Percentiles rank a stretch among this genome's conserved stretches.
These are phyloP conservation scores for Psittacara wagleri DNA, from an alignment of 2,113 vertebrate species.

Conservation along the genomic window DNA sequence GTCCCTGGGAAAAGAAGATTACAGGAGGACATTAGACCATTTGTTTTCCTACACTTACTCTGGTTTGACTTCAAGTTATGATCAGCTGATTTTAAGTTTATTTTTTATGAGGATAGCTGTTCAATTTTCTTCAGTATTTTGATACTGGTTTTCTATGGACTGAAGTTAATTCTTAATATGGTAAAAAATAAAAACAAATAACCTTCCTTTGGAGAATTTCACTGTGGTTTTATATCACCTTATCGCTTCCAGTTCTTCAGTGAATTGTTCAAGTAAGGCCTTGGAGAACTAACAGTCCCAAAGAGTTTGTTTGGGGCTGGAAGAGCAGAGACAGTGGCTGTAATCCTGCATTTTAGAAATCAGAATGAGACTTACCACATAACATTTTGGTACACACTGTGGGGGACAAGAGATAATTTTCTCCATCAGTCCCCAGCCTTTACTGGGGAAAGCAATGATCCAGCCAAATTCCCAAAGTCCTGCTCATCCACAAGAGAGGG, in stretches of 20 bases:
- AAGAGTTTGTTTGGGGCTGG: constrained; percentile 11
- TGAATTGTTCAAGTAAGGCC: constrained; percentile 56
- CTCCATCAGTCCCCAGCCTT: constrained; percentile 22
- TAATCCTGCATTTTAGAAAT: constrained; percentile 34
- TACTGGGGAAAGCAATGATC: not conserved
- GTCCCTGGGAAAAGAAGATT: not conserved
- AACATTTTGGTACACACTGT: constrained; percentile 44
- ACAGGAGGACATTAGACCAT: not conserved
- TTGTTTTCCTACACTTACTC: not conserved
- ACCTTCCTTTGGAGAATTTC: not conserved
- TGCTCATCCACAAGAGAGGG: constrained; percentile 7
- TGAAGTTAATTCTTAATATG: not conserved
- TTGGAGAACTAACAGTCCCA: constrained; percentile 43
- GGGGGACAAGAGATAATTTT: constrained; percentile 29
- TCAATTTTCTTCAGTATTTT: not conserved
- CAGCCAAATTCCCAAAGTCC: constrained; percentile 22
- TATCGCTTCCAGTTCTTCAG: constrained; percentile 20
- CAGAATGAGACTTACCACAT: constrained; percentile 35
- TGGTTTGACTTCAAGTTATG: not conserved
- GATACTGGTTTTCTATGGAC: not conserved
- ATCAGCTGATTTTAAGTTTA: not conserved
- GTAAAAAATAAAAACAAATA: not conserved
- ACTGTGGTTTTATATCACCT: constrained; percentile 33
- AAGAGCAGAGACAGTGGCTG: not conserved
- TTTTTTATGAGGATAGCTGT: not conserved